These are phyloP conservation scores for Oryzaephilus surinamensis DNA, from an alignment of 1,140 invertebrate genomes.

Conservation along the genomic window DNA sequence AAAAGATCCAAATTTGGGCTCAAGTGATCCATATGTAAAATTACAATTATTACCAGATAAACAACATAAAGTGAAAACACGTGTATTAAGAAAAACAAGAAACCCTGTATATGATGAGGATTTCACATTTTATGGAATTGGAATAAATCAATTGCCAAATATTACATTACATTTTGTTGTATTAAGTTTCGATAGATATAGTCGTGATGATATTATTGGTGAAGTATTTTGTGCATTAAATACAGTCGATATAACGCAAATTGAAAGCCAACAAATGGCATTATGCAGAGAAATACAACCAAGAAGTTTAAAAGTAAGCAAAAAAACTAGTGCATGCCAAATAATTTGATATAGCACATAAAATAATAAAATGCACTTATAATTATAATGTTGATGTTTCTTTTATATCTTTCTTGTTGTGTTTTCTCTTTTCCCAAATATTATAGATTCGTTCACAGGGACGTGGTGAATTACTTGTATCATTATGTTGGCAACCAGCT, in stretches of 20 bases:
- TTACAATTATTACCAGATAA: constrained; percentile 88
- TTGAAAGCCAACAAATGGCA: constrained; percentile 64
- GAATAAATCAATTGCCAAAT: constrained; percentile 67
- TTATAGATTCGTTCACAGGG: constrained; percentile 73
- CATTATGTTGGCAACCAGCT: constrained; percentile 88
- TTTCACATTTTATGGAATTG: constrained; percentile 92
- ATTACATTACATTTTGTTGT: constrained; percentile 90
- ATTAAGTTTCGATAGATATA: constrained; percentile 93
- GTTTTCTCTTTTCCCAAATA: not conserved
- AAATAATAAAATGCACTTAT: no score
- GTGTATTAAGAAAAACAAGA: constrained; percentile 82
- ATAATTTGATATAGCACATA: no score
- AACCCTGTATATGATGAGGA: constrained; percentile 94
- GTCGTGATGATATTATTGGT: constrained; percentile 92
- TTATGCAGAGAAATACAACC: constrained; percentile 77
- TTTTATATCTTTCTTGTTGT: not conserved
- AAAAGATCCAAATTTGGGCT: constrained; percentile 54
- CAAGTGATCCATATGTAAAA: constrained; percentile 88
- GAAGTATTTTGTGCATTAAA: constrained; percentile 85
- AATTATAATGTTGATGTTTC: no score
- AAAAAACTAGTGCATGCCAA: not conserved
- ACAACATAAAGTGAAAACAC: constrained; percentile 89
- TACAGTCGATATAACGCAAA: constrained; percentile 64
- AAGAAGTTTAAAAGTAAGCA: constrained; percentile 67
- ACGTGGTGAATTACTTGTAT: constrained; percentile 81